phyloP scores from a whole-genome alignment of 2,113 vertebrate genomes.

The Sturnus vulgaris region DNA sequence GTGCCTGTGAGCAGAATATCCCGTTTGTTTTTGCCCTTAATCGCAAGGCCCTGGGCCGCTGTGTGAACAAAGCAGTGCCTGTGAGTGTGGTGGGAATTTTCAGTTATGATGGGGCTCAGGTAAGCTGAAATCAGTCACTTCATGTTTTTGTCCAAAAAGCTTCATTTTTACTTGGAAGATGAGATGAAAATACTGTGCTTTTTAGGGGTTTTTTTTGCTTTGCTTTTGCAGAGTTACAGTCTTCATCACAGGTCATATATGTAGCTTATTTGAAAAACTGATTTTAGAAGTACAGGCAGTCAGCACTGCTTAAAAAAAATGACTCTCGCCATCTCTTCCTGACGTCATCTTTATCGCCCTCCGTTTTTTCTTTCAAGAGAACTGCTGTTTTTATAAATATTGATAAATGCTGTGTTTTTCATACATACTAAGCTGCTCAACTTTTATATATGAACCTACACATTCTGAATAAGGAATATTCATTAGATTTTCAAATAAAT shows the following conservation, averaged over 20 bases:
- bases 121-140: constrained; percentile 47
- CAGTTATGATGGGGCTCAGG: constrained; percentile 97
- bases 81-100: constrained; percentile 98
- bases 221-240: not conserved
- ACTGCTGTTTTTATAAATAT: not conserved
- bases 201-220: not conserved
- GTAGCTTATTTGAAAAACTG: not conserved
- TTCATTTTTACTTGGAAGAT: not conserved
- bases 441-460: not conserved
- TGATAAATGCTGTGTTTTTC: not conserved
- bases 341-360: not conserved
- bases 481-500: not conserved
- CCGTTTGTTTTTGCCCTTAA: constrained; percentile 95
- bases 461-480: not conserved
- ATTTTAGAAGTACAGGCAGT: not conserved
- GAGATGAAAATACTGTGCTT: not conserved
- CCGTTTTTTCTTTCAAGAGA: not conserved
- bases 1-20: constrained; percentile 87
- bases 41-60: constrained; percentile 91
- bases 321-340: not conserved
- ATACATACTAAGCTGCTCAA: not conserved
- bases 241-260: not conserved
- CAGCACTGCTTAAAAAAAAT: not conserved
- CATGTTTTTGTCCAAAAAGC: not conserved
- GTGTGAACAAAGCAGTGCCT: constrained; percentile 93